Percentiles rank a stretch among this genome's conserved stretches.
Evolutionary conservation across 2,113 vertebrate genomes (phyloP).

Genomic region (Cromileptes altivelis): DNA sequence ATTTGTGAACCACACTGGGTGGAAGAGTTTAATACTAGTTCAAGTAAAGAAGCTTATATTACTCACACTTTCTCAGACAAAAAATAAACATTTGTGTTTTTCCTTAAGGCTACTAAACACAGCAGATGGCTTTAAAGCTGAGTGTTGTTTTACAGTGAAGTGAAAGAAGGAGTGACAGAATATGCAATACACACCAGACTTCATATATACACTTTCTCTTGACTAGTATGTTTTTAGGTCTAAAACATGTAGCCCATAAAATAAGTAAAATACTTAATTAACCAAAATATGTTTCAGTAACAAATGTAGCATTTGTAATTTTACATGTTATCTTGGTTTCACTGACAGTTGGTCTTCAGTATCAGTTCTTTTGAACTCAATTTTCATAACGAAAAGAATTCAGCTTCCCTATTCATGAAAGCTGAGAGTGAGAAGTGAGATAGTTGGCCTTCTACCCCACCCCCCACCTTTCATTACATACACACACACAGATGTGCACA

Average conservation of each 20-base stretch:
- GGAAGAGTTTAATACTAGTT: not conserved
- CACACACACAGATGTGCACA: not conserved
- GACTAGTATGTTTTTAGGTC: not conserved
- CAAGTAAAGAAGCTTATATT: not conserved
- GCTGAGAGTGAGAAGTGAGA: slow-evolving; percentile 63
- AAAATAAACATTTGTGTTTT: not conserved
- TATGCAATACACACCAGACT: not conserved
- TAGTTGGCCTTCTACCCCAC: not conserved
- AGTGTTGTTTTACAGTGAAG: slow-evolving; percentile 12
- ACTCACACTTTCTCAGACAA: not conserved
- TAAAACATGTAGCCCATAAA: not conserved
- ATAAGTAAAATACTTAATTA: not conserved
- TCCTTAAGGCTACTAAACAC: not conserved
- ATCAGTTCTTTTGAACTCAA: not conserved
- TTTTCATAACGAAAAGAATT: not conserved
- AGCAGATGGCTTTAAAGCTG: not conserved
- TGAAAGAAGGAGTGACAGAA: not conserved
- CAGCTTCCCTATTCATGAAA: slow-evolving; percentile 32
- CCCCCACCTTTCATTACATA: not conserved
- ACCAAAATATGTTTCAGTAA: not conserved
- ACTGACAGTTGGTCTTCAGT: not conserved
- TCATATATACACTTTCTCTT: not conserved
- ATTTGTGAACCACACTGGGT: not conserved
- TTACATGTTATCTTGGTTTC: slow-evolving; percentile 22
- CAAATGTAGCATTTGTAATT: not conserved